Conservation (phyloP, 2,888 invertebrate species). For the Ctena decussata region DNA sequence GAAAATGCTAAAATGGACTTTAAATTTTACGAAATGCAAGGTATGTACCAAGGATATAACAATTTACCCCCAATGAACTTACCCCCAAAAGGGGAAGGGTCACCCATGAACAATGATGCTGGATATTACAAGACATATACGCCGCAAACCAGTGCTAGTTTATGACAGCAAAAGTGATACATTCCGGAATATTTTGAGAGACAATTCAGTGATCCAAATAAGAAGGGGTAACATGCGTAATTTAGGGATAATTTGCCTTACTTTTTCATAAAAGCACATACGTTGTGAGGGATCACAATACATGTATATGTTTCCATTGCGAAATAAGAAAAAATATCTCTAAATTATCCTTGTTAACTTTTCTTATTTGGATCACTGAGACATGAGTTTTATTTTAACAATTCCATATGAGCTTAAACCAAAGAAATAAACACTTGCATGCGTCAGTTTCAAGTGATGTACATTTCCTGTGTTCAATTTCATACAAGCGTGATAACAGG, state of each 20-base stretch:
- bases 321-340: no score
- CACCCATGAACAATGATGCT: constrained; percentile 70
- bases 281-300: no score
- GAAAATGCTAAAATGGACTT: constrained; percentile 94
- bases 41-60: constrained; percentile 79
- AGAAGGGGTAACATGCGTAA: no score
- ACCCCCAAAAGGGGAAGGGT: constrained; percentile 63
- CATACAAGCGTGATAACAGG: background rate
- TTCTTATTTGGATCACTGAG: no score
- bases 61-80: constrained; percentile 68
- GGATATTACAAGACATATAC: constrained; percentile 82
- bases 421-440: background rate
- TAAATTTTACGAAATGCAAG: constrained; percentile 91
- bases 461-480: background rate
- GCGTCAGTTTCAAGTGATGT: background rate
- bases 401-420: background rate
- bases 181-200: background rate
- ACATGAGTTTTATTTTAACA: background rate
- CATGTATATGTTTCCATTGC: no score
- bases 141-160: constrained; percentile 80
- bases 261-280: no score
- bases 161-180: constrained; percentile 65
- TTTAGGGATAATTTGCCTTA: no score
- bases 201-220: no score
- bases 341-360: no score